Evolutionary conservation across 2,113 vertebrate genomes (phyloP), one percentile per base, ranked within the genome.

Genomic region (Muscicapa adusta): DNA sequence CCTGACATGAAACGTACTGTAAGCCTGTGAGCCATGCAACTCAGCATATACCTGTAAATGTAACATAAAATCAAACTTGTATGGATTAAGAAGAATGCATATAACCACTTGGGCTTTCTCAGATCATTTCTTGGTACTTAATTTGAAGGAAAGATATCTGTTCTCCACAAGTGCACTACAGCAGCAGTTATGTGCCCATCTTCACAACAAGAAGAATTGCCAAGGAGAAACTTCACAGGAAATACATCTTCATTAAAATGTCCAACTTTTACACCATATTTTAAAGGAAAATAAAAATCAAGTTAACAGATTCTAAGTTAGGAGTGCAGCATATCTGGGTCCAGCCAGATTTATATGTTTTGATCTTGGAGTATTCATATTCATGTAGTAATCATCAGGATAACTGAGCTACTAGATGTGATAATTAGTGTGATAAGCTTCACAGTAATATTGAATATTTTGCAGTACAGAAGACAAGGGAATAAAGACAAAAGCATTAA

Each of bases 351-450:
- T 96, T 91, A 91, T 10, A 17, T 31, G 17, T 94, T 97, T 94
- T 98, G 94, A 97, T 96, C 96, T 96, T 97, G 96, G 60, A 85
- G 50, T 96, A 91, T 96, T 96, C 68, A 97, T 94, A 84, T n/a
- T n/a, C n/a, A n/a, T 88, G 95, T 48, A 81, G 89, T 78, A 93
- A 95, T 94, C 91, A 92, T 95, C 91, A 96, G 89, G 96, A 97
- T 95, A 96, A 97, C 92, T 51, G 89, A 97, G 76, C 54, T 67
- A 92, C 83, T 97, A 96, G 96, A 97, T 95, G 91, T 88, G 94
- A 96, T 97, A 96, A 97, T 98, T 97, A 97, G 91, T 84, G 83
- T 82, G 93, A 97, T 96, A 94, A 91, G 70, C 63, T 97, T 96
- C 85, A 88, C 95, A 94, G 91, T 57, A 91, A 97, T 73, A 76